A percentile compares a stretch with the other conserved stretches of the same genome.
phyloP scores from a whole-genome alignment of 2,113 vertebrate species.

The Chloropsis hardwickii region DNA sequence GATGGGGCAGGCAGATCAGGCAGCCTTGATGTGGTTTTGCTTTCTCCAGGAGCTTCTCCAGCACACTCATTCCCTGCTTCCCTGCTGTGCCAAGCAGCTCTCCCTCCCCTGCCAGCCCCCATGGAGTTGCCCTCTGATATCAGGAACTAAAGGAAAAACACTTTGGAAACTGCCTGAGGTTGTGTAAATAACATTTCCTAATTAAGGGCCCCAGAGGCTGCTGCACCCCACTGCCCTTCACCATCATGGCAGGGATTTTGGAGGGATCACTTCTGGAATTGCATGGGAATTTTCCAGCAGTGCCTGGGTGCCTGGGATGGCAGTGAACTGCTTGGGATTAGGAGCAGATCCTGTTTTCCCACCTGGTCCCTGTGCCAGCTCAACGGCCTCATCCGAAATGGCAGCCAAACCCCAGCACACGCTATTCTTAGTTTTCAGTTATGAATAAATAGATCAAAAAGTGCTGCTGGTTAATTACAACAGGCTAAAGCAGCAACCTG shows the following conservation, averaged over 20 bases:
- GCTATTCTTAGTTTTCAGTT: not conserved
- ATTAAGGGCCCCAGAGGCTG: not conserved
- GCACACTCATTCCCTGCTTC: not conserved
- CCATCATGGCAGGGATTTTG: not conserved
- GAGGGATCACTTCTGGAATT: not conserved
- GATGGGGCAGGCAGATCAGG: not conserved
- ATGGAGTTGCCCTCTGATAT: not conserved
- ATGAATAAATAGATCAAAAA: not conserved
- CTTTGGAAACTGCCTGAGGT: not conserved
- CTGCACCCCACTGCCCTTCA: not conserved
- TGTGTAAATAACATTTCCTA: not conserved
- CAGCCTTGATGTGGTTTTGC: constrained; percentile 28
- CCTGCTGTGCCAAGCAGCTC: not conserved
- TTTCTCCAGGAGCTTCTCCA: not conserved
- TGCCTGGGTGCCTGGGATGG: not conserved
- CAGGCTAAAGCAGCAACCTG: not conserved
- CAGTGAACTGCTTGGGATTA: not conserved
- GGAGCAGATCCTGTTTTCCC: not conserved
- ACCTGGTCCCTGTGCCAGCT: not conserved
- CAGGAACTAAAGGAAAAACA: not conserved
- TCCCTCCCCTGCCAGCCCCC: not conserved
- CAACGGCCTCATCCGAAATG: not conserved
- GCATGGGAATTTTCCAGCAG: not conserved
- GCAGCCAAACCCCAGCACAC: not conserved
- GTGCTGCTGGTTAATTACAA: not conserved